These are phyloP conservation scores for Calliopsis andreniformis DNA, from an alignment of 1,140 invertebrate genomes.

Conservation along the genomic window DNA sequence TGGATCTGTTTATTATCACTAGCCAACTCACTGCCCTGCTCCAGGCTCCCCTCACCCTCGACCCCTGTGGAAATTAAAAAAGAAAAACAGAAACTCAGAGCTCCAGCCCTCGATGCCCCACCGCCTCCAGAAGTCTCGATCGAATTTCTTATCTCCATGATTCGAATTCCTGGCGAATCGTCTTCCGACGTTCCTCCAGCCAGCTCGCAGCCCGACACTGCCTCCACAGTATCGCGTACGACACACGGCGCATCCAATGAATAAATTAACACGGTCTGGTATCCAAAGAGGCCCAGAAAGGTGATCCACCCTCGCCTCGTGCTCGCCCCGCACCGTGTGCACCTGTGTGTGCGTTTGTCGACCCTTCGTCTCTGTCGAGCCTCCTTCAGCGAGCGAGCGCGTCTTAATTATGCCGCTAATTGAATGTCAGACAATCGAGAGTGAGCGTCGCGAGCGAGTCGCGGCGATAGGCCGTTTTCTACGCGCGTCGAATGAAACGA, in stretches of 20 bases:
- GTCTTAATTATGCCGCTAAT: slow-evolving; percentile 42
- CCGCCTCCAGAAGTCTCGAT: not conserved
- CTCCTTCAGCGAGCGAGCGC: slow-evolving; percentile 2
- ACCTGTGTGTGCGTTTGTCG: not conserved
- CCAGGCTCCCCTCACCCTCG: too few relatives aligned
- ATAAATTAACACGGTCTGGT: slow-evolving; percentile 39
- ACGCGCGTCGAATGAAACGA: not conserved
- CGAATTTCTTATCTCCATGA: not conserved
- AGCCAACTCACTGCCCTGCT: too few relatives aligned
- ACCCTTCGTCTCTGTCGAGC: slow-evolving; percentile 10
- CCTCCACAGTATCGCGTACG: not conserved
- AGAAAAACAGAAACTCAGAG: too few relatives aligned
- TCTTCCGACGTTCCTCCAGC: not conserved
- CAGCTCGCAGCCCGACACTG: not conserved
- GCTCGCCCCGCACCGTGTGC: not conserved
- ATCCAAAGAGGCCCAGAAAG: not conserved
- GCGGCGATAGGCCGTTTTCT: not conserved
- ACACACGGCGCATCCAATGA: slow-evolving; percentile 13
- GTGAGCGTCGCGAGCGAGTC: slow-evolving; percentile 4
- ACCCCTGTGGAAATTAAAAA: too few relatives aligned
- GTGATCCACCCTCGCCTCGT: not conserved
- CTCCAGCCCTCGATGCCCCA: too few relatives aligned
- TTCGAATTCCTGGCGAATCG: not conserved
- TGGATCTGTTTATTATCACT: too few relatives aligned
- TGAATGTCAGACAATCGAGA: slow-evolving; percentile 54